Evolutionary conservation across 2,113 vertebrate genomes (phyloP), one percentile per base, ranked within the genome.

Genomic region (Benitochromis conjunctus): DNA sequence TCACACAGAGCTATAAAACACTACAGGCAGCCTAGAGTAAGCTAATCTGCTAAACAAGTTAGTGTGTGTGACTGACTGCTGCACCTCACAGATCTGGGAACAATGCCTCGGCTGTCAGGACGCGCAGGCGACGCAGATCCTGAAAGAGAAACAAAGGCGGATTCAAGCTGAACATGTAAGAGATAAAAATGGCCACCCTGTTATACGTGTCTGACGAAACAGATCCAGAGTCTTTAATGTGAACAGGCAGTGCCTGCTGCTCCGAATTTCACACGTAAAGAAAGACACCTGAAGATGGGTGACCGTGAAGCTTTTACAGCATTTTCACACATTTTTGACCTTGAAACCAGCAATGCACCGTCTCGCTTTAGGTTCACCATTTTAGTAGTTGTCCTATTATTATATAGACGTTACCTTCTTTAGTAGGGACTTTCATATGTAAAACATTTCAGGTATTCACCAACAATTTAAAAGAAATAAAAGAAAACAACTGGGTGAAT

Each of bases 81-180:
- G 14, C 21, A 5, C 36, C 7, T 81, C 82, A 87, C 36, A 91
- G 87, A 60, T 88, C 48, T 13, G 91, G 91, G 6, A 89, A 19
- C 13, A n/a, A 12, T 1, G 11, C 1, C 34, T 90, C 55, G 5
- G 84, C 53, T 36, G 69, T 86, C 1, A 16, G 56, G 26, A 79
- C 57, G 9, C 41, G 57, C 71, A 89, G 84, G n/a, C 41, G 57
- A 62, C 80, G 29, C 3, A 53, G 41, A 66, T 82, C 85, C 92
- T 91, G 84, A 34, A 85, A 76, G 57, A 82, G 55, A 38, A 55
- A 79, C 41, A 78, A 21, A 55, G 9, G 12, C 16, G 1, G 60
- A 60, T 83, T 38, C 18, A 11, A 56, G 5, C 3, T 48, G 9
- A 51, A 29, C 9, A 74, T 74, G 43, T 51, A 29, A 48, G 24